Evolutionary conservation across 2,113 vertebrate species (phyloP).

Genomic region (Salvelinus sp.): DNA sequence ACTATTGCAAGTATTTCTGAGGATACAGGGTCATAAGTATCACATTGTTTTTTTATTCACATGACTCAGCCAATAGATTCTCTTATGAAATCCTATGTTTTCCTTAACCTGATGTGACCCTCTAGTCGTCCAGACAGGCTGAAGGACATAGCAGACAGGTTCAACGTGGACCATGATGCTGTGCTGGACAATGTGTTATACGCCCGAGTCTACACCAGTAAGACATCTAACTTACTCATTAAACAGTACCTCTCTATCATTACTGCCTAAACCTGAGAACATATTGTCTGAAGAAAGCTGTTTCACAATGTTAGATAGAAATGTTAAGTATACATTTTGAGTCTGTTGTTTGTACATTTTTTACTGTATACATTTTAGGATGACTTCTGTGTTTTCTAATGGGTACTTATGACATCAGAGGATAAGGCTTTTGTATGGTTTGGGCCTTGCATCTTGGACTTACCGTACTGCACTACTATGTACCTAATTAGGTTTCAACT

Average conservation of each 20-base stretch:
- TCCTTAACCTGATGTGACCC: constrained; percentile 43
- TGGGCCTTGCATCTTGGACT: not conserved
- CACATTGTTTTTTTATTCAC: not conserved
- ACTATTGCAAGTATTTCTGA: no score
- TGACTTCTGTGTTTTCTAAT: not conserved
- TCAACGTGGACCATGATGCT: constrained; percentile 90
- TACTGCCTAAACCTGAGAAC: no score
- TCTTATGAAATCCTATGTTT: not conserved
- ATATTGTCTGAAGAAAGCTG: not conserved
- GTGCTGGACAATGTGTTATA: constrained; percentile 97
- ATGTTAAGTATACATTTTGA: no score
- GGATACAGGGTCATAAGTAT: not conserved
- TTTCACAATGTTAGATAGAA: not conserved
- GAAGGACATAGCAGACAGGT: constrained; percentile 91
- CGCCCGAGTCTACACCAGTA: constrained; percentile 95
- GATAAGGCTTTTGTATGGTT: not conserved
- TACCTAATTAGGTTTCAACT: not conserved
- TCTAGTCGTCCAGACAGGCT: constrained; percentile 92
- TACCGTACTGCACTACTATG: not conserved
- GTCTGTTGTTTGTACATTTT: no score
- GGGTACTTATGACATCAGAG: not conserved
- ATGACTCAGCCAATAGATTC: not conserved
- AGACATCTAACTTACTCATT: constrained; percentile 37
- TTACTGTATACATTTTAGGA: not conserved
- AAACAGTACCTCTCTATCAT: no score